A percentile compares a stretch with the other conserved stretches of the same genome.
Evolutionary conservation across 1,140 invertebrate species (phyloP).

Genomic region (Arion vulgaris): DNA sequence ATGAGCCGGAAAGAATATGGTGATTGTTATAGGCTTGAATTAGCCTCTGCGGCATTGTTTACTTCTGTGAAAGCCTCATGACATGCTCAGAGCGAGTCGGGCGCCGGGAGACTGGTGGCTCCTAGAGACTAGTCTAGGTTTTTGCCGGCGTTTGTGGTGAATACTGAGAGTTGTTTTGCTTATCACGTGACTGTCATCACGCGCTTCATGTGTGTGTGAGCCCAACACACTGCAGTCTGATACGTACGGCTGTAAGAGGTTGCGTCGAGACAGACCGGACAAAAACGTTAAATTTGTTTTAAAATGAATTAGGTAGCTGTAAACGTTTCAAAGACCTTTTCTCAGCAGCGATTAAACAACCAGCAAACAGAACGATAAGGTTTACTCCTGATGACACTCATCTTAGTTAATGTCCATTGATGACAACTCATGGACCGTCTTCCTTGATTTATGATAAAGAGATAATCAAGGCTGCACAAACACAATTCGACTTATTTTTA

Average conservation of each 20-base stretch:
- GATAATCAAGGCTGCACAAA: not conserved
- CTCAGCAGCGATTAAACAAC: not conserved
- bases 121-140: slow-evolving; percentile 21
- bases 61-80: slow-evolving; percentile 29
- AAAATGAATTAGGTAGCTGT: not conserved
- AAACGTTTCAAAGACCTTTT: not conserved
- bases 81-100: slow-evolving; percentile 36
- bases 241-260: not conserved
- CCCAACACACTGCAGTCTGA: slow-evolving; percentile 5
- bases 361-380: not conserved
- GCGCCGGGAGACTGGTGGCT: slow-evolving; percentile 35
- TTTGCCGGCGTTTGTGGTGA: slow-evolving; percentile 28
- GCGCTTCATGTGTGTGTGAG: slow-evolving; percentile 9
- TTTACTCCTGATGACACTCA: not conserved
- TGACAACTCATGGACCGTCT: not conserved
- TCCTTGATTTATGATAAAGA: not conserved
- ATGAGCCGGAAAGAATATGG: slow-evolving; percentile 27
- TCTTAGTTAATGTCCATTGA: not conserved
- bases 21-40: slow-evolving; percentile 24
- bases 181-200: slow-evolving; percentile 35
- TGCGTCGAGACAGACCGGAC: not conserved
- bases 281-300: slow-evolving; percentile 4
- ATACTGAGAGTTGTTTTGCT: slow-evolving; percentile 26
- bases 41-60: slow-evolving; percentile 31
- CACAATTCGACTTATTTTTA: not conserved